Evolutionary conservation across 1,140 invertebrate species (phyloP), one percentile per base, ranked within the genome.

Genomic region (Leucophenga varia): DNA sequence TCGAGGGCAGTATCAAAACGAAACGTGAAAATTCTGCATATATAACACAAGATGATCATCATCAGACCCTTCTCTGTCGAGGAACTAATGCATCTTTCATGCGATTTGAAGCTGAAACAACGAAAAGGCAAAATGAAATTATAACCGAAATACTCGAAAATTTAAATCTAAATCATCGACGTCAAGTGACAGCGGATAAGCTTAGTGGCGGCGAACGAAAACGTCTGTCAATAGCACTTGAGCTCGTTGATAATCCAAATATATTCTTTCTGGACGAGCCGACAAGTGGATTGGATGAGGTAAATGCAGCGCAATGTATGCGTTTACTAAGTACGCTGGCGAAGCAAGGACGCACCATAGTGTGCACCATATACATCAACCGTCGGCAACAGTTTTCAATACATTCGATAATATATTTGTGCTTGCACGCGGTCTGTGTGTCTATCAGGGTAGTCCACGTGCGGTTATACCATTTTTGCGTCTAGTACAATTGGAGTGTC

Each of bases 11-110:
- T n/a, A n/a, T 81, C 14, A 64, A 79, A 43, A 78, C 80, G 5
- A 78, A 79, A 28, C 78, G 80, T 49, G 80, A 79, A 48, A 74
- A 80, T 22, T 84, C 81, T 20, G 84, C 90, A 63, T 96, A 95
- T 75, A 94, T 95, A 45, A 90, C 93, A 57, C 93, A 97, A 74
- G 89, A 95, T 45, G 93, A 97, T 71, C 81, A 88, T 36, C 78
- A 95, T 5, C 81, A 88, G 53, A 86, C 88, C 0, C 77, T 93
- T 31, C 17, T 88, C 86, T 0, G 89, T 94, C 0, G 77, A 82
- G 10, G 93, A 97, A 72, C 80, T 85, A 0, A 92, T 96, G 87
- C 82, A 81, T 57, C 85, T 93, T 49, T 89, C 91, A 0, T 84
- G 88, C 1, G 85, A 88, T 51, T 77, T 96, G 2, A 95, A 96